phyloP scores from a whole-genome alignment of 1,140 invertebrate genomes.

The Octopus bimaculoides region DNA sequence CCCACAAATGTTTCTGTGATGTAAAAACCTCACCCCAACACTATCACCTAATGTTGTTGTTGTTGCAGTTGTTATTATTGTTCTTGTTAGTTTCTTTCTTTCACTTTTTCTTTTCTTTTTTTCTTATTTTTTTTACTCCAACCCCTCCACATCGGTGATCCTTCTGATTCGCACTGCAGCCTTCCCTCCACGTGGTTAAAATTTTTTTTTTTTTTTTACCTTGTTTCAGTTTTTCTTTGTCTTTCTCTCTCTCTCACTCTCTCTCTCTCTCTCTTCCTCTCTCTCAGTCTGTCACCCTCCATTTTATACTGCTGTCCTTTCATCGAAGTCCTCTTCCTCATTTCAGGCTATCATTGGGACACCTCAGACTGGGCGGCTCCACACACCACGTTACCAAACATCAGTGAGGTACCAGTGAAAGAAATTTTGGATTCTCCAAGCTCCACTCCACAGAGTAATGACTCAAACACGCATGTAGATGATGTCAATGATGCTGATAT shows the following conservation, averaged over 20 bases:
- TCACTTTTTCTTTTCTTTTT: too few relatives aligned
- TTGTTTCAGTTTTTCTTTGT: background rate
- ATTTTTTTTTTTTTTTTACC: background rate
- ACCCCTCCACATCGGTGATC: too few relatives aligned
- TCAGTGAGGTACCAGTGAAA: conserved; percentile 85
- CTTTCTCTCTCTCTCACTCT: conserved; percentile 8
- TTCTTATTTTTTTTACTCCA: too few relatives aligned
- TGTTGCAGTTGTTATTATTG: too few relatives aligned
- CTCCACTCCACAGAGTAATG: conserved; percentile 82
- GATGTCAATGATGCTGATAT: conserved; percentile 52
- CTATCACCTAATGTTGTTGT: background rate
- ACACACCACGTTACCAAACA: conserved; percentile 73
- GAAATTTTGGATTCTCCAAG: conserved; percentile 79
- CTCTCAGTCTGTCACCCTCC: background rate
- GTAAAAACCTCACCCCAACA: background rate
- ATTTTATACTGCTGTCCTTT: conserved; percentile 26
- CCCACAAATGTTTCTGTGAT: background rate
- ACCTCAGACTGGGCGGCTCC: conserved; percentile 87
- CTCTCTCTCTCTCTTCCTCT: conserved; percentile 23
- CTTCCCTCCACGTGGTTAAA: too few relatives aligned
- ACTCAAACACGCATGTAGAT: conserved; percentile 67
- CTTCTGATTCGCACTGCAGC: too few relatives aligned
- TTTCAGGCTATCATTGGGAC: conserved; percentile 88
- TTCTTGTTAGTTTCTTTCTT: too few relatives aligned
- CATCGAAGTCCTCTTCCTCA: conserved; percentile 21